Evolutionary conservation across 1,140 invertebrate genomes (phyloP).

Genomic region (Drosophila athabasca): DNA sequence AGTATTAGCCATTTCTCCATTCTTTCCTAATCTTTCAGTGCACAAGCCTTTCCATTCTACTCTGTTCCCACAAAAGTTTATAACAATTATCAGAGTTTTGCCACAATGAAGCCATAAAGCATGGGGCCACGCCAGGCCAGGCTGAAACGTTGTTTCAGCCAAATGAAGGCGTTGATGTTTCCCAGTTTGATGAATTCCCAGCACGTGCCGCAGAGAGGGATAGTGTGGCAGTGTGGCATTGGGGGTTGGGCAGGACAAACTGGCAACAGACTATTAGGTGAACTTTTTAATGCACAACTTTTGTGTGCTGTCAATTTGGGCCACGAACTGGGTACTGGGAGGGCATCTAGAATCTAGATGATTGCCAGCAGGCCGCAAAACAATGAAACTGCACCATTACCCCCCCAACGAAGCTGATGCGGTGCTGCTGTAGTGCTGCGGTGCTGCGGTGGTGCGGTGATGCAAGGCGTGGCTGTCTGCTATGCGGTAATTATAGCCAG

Average conservation of each 20-base stretch:
- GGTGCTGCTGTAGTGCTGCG: too few relatives aligned
- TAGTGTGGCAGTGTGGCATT: too few relatives aligned
- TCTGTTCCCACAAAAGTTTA: slow-evolving; percentile 26
- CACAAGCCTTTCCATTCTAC: too few relatives aligned
- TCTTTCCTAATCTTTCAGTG: background rate
- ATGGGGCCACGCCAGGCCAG: slow-evolving; percentile 7
- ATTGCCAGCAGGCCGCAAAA: slow-evolving; percentile 23
- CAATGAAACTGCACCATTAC: slow-evolving; percentile 38
- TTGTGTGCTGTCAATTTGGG: slow-evolving; percentile 53
- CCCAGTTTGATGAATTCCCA: slow-evolving; percentile 33
- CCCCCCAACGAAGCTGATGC: too few relatives aligned
- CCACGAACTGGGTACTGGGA: slow-evolving; percentile 33
- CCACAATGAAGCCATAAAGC: slow-evolving; percentile 47
- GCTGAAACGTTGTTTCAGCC: slow-evolving; percentile 2
- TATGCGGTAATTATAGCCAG: too few relatives aligned
- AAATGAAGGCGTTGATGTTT: slow-evolving; percentile 12
- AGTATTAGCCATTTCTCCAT: background rate
- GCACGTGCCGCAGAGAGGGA: slow-evolving; percentile 23
- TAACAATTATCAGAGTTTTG: slow-evolving; percentile 63
- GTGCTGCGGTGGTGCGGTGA: too few relatives aligned
- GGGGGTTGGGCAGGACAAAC: slow-evolving; percentile 14
- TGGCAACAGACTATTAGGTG: slow-evolving; percentile 47
- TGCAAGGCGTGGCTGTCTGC: too few relatives aligned
- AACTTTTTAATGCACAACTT: slow-evolving; percentile 72
- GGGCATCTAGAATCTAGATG: slow-evolving; percentile 13